Evolutionary conservation across 37 sponge, comb jelly and placozoan genomes (phyloP).

Genomic region (Mnemiopsis leidyi): DNA sequence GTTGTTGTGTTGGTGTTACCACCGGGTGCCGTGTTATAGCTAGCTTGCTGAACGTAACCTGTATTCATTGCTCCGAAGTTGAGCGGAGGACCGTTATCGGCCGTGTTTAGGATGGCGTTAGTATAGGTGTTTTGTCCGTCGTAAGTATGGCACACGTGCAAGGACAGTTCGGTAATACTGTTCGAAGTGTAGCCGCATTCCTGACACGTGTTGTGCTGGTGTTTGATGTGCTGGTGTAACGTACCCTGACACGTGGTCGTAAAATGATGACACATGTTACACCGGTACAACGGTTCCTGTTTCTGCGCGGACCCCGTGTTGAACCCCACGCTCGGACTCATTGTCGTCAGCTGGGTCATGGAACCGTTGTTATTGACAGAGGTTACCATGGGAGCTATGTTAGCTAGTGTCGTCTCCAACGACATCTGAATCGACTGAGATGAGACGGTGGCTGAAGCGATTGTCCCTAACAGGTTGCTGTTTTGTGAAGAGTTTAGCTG

Average conservation of each 20-base stretch:
- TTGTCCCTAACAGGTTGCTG: background rate
- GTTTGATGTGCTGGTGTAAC: slow-evolving; percentile 12
- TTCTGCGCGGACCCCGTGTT: background rate
- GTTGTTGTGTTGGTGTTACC: background rate
- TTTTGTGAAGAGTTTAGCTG: background rate
- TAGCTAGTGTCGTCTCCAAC: background rate
- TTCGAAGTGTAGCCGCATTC: slow-evolving; percentile 9
- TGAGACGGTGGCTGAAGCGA: background rate
- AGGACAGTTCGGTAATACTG: background rate
- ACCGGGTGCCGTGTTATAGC: background rate
- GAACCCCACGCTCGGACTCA: background rate
- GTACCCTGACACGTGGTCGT: background rate
- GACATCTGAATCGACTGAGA: background rate
- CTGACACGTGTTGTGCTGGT: slow-evolving; percentile 8
- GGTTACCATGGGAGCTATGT: background rate
- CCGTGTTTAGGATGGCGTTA: background rate
- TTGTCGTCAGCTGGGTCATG: background rate
- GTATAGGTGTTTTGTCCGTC: background rate
- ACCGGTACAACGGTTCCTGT: background rate
- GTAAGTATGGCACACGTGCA: background rate
- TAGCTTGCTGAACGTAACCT: background rate
- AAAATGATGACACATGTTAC: slow-evolving; percentile 16
- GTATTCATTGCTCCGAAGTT: background rate
- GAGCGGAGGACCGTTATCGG: background rate
- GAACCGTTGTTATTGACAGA: background rate